These are phyloP conservation scores for Nylanderia fulva DNA, from an alignment of 1,140 invertebrate genomes.

Conservation along the genomic window DNA sequence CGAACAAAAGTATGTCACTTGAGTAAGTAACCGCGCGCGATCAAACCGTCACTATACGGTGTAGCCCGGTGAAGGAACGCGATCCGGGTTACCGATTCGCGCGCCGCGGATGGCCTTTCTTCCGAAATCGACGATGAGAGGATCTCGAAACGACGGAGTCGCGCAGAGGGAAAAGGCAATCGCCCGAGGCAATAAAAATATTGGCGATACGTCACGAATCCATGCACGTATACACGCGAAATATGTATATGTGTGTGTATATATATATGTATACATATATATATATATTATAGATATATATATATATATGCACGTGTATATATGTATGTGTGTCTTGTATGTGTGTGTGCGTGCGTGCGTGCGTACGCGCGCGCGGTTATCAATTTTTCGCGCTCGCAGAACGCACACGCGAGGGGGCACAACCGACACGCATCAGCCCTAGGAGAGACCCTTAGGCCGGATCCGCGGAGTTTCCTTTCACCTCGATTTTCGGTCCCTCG, in stretches of 20 bases:
- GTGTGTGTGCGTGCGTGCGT: background rate
- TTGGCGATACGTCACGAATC: slow-evolving; percentile 35
- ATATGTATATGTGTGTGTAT: background rate
- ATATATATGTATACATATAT: no score
- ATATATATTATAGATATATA: no score
- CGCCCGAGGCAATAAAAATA: slow-evolving; percentile 32
- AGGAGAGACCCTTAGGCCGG: slow-evolving; percentile 79
- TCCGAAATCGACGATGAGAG: background rate
- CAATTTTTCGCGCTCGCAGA: slow-evolving; percentile 53
- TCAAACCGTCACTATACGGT: slow-evolving; percentile 61
- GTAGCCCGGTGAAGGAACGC: slow-evolving; percentile 23
- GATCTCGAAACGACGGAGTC: background rate
- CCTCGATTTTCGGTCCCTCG: slow-evolving; percentile 77
- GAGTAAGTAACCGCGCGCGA: slow-evolving; percentile 60
- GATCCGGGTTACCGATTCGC: slow-evolving; percentile 26
- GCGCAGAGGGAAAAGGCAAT: background rate
- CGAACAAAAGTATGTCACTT: slow-evolving; percentile 71
- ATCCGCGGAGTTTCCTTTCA: slow-evolving; percentile 79
- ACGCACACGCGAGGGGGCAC: slow-evolving; percentile 46
- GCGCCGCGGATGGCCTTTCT: slow-evolving; percentile 26
- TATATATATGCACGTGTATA: no score
- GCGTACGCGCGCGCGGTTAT: slow-evolving; percentile 34
- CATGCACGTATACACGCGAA: slow-evolving; percentile 28
- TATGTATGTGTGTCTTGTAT: no score
- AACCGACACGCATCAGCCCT: slow-evolving; percentile 77